phyloP scores from a whole-genome alignment of 1,140 invertebrate species.

The Daktulosphaira vitifoliae region DNA sequence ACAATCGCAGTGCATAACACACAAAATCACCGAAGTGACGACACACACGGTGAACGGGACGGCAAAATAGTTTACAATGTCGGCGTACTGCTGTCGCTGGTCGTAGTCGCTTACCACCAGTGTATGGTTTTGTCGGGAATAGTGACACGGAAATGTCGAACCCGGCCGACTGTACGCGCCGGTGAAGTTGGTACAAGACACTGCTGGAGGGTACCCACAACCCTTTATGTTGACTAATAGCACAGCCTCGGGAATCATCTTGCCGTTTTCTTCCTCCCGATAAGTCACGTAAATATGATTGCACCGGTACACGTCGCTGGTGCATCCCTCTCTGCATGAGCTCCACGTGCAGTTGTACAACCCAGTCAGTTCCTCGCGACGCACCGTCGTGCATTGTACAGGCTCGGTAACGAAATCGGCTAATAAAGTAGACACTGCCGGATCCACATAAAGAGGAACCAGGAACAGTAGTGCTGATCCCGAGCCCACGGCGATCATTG shows the following conservation, averaged over 20 bases:
- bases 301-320: conserved; percentile 75
- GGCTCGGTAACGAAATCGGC: conserved; percentile 72
- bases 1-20: conserved; percentile 75
- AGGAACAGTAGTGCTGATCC: conserved; percentile 74
- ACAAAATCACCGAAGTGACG: conserved; percentile 69
- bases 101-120: conserved; percentile 73
- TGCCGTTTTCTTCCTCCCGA: conserved; percentile 7
- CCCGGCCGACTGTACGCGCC: conserved; percentile 63
- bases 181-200: conserved; percentile 76
- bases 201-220: conserved; percentile 78
- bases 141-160: conserved; percentile 70
- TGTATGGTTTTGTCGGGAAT: conserved; percentile 68
- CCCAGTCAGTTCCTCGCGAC: conserved; percentile 64
- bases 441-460: conserved; percentile 80
- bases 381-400: conserved; percentile 64
- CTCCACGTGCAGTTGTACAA: conserved; percentile 78
- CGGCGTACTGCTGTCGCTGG: conserved; percentile 63
- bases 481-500: conserved; percentile 66
- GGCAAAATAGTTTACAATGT: conserved; percentile 70
- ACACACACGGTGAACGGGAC: conserved; percentile 71
- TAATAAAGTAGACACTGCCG: conserved; percentile 75
- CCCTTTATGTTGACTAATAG: conserved; percentile 72
- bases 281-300: conserved; percentile 78
- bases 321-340: conserved; percentile 78
- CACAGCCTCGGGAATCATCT: conserved; percentile 49